Evolutionary conservation across 2,797 vertebrate genomes (phyloP).

Genomic region (Ara ararauna): DNA sequence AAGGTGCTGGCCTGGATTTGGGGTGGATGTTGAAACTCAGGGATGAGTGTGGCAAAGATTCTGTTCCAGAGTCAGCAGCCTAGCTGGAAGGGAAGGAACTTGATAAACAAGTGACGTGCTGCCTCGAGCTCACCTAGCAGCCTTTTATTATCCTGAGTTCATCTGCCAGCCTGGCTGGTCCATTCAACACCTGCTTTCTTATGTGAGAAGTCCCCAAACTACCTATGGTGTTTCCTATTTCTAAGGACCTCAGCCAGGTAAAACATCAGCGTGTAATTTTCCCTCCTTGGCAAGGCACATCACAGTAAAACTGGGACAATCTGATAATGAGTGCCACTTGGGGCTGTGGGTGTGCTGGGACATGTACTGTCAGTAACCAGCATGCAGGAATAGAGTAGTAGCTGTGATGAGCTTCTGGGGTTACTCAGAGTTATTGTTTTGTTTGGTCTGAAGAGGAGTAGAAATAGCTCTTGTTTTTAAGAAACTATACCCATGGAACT

Average conservation of each 20-base stretch:
- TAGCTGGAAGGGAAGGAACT: conserved; percentile 46
- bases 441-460: not conserved
- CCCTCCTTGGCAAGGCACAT: not conserved
- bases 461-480: not conserved
- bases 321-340: not conserved
- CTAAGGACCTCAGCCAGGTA: not conserved
- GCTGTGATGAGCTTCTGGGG: not conserved
- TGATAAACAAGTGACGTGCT: not conserved
- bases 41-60: not conserved
- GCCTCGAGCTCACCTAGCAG: conserved; percentile 56
- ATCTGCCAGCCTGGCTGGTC: conserved; percentile 24
- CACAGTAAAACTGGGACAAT: not conserved
- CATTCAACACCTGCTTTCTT: conserved; percentile 13
- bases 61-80: not conserved
- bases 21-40: not conserved
- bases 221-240: not conserved
- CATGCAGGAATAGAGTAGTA: fast-evolving
- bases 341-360: not conserved
- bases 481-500: fast-evolving
- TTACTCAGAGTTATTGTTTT: not conserved
- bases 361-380: not conserved
- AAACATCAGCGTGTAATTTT: not conserved
- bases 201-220: conserved; percentile 50
- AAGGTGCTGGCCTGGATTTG: not conserved
- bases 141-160: not conserved